These are phyloP conservation scores for Ceratina australensis DNA, from an alignment of 1,140 invertebrate genomes.

Conservation along the genomic window DNA sequence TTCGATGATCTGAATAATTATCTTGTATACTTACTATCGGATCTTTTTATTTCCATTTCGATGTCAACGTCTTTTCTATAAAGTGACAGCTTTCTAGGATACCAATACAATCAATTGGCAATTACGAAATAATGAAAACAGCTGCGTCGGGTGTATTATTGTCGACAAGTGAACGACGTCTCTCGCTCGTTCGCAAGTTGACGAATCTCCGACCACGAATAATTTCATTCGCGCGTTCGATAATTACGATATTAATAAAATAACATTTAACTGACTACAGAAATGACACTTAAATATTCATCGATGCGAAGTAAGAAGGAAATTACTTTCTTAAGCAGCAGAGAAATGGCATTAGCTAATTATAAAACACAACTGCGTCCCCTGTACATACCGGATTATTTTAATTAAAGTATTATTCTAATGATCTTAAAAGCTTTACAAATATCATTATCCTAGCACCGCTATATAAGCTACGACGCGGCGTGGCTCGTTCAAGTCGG, in stretches of 20 bases:
- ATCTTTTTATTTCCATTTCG: constrained; percentile 39
- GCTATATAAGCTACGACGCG: constrained; percentile 62
- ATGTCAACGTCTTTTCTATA: constrained; percentile 8
- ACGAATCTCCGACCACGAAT: constrained; percentile 44
- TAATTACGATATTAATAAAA: too few species aligned
- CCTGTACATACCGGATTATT: constrained; percentile 67
- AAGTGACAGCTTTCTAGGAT: constrained; percentile 24
- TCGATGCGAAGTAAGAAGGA: constrained; percentile 28
- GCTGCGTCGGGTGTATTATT: constrained; percentile 62
- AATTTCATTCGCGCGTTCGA: too few species aligned
- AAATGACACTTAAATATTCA: constrained; percentile 3
- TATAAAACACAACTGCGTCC: constrained; percentile 70
- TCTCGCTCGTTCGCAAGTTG: constrained; percentile 51
- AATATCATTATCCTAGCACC: constrained; percentile 48
- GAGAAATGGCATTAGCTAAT: constrained; percentile 52
- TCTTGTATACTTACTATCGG: constrained; percentile 48
- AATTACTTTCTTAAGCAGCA: constrained; percentile 37
- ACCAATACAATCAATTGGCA: constrained; percentile 61
- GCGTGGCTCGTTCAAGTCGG: constrained; percentile 24
- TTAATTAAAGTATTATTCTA: constrained; percentile 62
- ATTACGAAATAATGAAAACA: constrained; percentile 62
- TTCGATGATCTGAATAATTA: too few species aligned
- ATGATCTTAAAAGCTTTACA: constrained; percentile 62
- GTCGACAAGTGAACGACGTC: constrained; percentile 45
- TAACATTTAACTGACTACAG: not conserved